Conservation (phyloP, 2,797 vertebrate species). For the Tympanoctomys barrerae region DNA sequence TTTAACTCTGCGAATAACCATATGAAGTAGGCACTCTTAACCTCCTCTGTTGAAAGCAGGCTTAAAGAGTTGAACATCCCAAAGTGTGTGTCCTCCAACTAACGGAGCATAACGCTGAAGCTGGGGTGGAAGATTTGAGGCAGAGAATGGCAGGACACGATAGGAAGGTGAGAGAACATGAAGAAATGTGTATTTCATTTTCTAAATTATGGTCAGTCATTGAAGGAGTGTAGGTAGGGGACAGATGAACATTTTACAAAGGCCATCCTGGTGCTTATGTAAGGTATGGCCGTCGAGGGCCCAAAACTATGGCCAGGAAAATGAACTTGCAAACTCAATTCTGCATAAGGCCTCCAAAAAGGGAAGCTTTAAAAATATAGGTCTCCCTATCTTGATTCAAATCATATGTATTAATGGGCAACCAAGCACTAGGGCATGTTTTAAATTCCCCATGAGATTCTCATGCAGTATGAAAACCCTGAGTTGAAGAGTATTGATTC, state of each 20-base stretch:
- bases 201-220: neutral
- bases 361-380: neutral
- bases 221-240: neutral
- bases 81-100: neutral
- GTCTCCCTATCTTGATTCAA: neutral
- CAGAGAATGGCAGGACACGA: neutral
- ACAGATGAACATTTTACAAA: neutral
- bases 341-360: neutral
- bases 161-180: neutral
- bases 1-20: neutral
- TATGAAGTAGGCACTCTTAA: neutral
- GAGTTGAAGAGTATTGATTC: neutral
- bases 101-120: neutral
- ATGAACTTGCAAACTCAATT: neutral
- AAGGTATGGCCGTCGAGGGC: neutral
- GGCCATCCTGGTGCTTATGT: neutral
- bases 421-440: neutral
- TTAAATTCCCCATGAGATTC: neutral
- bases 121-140: neutral
- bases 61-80: neutral
- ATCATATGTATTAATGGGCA: neutral
- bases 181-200: neutral
- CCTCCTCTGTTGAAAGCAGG: neutral
- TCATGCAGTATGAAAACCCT: neutral
- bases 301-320: neutral